phyloP scores from a whole-genome alignment of 2,797 vertebrate genomes.

The Rhodeus uyekii region DNA sequence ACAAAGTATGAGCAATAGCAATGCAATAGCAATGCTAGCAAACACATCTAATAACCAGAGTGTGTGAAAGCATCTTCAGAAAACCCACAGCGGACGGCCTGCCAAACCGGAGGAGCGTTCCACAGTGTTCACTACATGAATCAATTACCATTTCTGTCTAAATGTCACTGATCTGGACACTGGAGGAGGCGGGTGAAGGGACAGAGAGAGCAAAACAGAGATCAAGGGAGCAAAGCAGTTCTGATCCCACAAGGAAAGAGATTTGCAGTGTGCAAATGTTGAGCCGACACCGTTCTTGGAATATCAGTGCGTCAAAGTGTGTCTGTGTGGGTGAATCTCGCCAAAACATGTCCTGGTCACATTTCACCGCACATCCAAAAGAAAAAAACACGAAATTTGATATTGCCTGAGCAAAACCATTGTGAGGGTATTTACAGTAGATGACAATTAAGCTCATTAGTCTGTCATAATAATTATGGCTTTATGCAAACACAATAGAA shows the following conservation, averaged over 20 bases:
- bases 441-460: neutral
- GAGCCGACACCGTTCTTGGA: neutral
- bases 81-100: neutral
- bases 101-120: neutral
- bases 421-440: neutral
- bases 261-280: constrained; percentile 3
- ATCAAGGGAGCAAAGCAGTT: constrained; percentile 4
- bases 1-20: neutral
- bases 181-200: neutral
- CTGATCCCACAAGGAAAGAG: constrained; percentile 1
- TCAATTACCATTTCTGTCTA: constrained; percentile 42
- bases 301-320: neutral
- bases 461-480: neutral
- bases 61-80: neutral
- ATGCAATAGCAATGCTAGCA: neutral
- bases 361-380: neutral
- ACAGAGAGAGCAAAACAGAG: constrained; percentile 3
- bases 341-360: neutral
- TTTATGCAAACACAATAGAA: neutral
- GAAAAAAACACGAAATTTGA: neutral
- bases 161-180: constrained; percentile 42
- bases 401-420: neutral
- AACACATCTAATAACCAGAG: neutral
- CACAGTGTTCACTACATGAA: constrained; percentile 4
- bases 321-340: neutral